phyloP scores from a whole-genome alignment of 2,888 invertebrate genomes.

The Lymantria dispar region DNA sequence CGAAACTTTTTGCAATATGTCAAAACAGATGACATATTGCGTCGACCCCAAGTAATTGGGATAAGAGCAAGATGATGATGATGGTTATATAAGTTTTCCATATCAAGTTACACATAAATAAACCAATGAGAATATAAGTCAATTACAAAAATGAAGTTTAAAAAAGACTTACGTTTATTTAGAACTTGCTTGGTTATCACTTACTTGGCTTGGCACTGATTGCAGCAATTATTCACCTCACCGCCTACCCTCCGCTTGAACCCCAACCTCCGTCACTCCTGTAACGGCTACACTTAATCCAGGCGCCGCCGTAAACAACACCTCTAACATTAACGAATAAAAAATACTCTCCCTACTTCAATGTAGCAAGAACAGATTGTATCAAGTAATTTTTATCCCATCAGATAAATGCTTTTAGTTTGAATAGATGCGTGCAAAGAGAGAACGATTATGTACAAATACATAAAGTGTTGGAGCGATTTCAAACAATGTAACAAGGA shows the following conservation, averaged over 20 bases:
- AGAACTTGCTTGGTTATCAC: slow-evolving; percentile 42
- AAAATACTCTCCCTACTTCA: slow-evolving; percentile 11
- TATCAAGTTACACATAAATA: too few relatives aligned
- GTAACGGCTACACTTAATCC: slow-evolving; percentile 53
- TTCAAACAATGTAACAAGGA: slow-evolving; percentile 55
- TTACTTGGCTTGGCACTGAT: slow-evolving; percentile 66
- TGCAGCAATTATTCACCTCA: slow-evolving; percentile 70
- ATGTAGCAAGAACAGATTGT: slow-evolving; percentile 14
- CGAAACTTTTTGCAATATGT: too few relatives aligned
- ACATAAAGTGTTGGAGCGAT: slow-evolving; percentile 53
- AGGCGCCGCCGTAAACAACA: slow-evolving; percentile 28
- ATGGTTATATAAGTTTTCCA: too few relatives aligned
- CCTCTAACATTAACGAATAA: slow-evolving; percentile 27
- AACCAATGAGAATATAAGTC: background rate
- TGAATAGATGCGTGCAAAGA: slow-evolving; percentile 40
- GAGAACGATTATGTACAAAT: slow-evolving; percentile 51
- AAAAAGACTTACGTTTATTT: slow-evolving; percentile 34
- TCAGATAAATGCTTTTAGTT: slow-evolving; percentile 47
- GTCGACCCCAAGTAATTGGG: too few relatives aligned
- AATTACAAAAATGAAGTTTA: slow-evolving; percentile 6
- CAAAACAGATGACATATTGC: too few relatives aligned
- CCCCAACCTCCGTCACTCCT: slow-evolving; percentile 44
- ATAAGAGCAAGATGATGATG: too few relatives aligned
- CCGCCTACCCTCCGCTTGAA: slow-evolving; percentile 52
- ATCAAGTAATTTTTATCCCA: slow-evolving; percentile 44